phyloP scores from a whole-genome alignment of 1,140 invertebrate genomes.

The Leptopilina boulardi region DNA sequence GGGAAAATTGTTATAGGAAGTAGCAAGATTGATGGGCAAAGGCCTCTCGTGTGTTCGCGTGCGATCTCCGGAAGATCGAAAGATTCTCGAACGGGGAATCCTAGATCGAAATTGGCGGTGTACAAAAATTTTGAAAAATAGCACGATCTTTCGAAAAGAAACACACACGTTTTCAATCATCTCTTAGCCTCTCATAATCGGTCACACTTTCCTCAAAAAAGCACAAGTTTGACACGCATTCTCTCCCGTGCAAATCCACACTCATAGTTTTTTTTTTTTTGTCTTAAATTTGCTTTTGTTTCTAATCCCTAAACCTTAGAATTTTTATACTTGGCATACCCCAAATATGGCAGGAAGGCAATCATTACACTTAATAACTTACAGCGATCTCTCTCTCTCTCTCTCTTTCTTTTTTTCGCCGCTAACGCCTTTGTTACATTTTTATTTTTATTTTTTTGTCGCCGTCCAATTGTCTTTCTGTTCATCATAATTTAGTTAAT shows the following conservation, averaged over 20 bases:
- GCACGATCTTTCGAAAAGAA: conserved; percentile 70
- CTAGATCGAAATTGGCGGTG: conserved; percentile 60
- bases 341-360: conserved; percentile 78
- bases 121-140: conserved; percentile 77
- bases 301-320: conserved; percentile 75
- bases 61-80: conserved; percentile 65
- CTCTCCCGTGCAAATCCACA: conserved; percentile 51
- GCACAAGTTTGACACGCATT: conserved; percentile 46
- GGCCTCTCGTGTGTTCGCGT: conserved; percentile 65
- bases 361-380: conserved; percentile 75
- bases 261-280: conserved; percentile 62
- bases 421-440: conserved; percentile 57
- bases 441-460: conserved; percentile 44
- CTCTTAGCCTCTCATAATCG: conserved; percentile 47
- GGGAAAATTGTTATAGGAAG: neutral
- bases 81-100: conserved; percentile 62
- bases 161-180: conserved; percentile 54
- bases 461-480: conserved; percentile 48
- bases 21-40: conserved; percentile 53
- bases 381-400: conserved; percentile 57
- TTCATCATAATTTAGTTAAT: conserved; percentile 57
- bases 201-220: conserved; percentile 46
- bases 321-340: conserved; percentile 78
- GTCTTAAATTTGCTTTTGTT: conserved; percentile 62
- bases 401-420: conserved; percentile 51